Base-by-base conservation (phyloP, 2,888 invertebrate genomes). In the Cephonodes hylas region DNA sequence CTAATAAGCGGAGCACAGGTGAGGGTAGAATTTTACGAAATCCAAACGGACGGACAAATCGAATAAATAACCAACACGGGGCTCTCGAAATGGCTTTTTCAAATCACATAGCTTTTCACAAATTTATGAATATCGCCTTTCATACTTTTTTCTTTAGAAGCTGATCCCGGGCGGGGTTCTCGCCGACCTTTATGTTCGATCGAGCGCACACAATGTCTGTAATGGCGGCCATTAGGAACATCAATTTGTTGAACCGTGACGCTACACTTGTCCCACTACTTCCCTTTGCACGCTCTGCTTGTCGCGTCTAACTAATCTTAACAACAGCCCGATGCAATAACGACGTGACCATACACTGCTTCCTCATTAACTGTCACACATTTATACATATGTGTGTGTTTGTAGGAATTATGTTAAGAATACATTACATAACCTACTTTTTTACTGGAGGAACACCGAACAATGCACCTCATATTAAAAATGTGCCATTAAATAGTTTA, bases 201-300 rank as follows among this genome's bases (percentile, higher is more conserved):
- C 81, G 85, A 81, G 83, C 85, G 83, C 82, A 83, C 85, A 86
- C 85, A 86, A 87, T 84, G 84, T 83, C 79, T 80, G 82, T 88
- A 88, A 88, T 88, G 85, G 86, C 77, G 61, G 77, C 86, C 87
- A 89, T 85, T 88, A 89, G 79, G 82, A 72, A 80, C 86, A 87
- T 88, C 85, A 85, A 84, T 84, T 88, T 81, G 84, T 81, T 86
- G 80, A 80, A 79, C 78, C 86, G 84, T 84, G 80, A 83, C 81
- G 79, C 70, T 83, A 88, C 84, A 85, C 81, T 84, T 85, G 86
- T 86, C 84, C 78, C 78, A 73, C 79, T 84, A 83, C 78, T 81
- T 81, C 79, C 73, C 76, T 78, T 78, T 74, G 76, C 74, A 79
- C 74, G 77, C 77, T 79, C 77, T 80, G 75, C 80, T 82, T 79